These are phyloP conservation scores for Dryobotodes eremita DNA, from an alignment of 2,888 invertebrate species.

Conservation along the genomic window DNA sequence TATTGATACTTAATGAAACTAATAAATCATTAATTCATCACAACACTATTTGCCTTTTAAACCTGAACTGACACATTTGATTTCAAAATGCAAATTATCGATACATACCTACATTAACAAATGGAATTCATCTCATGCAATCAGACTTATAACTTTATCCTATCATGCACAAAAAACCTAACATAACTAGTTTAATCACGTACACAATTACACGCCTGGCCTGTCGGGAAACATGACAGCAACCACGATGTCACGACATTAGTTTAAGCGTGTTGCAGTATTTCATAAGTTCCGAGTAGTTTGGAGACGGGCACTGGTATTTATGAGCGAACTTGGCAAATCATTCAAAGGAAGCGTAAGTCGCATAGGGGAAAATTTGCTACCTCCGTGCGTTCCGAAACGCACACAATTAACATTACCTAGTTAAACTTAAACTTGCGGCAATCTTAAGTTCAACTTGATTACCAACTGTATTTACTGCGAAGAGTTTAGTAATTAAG, in stretches of 20 bases:
- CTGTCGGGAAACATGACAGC: slow-evolving; percentile 27
- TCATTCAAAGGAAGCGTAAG: slow-evolving; percentile 70
- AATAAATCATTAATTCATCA: background rate
- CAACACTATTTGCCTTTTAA: background rate
- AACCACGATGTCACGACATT: slow-evolving; percentile 38
- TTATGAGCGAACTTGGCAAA: slow-evolving; percentile 64
- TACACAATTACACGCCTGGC: slow-evolving; percentile 34
- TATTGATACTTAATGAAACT: slow-evolving; percentile 3
- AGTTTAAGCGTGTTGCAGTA: slow-evolving; percentile 47
- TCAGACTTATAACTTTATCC: background rate
- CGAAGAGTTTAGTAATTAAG: slow-evolving; percentile 48
- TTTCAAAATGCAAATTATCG: slow-evolving; percentile 7
- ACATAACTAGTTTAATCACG: slow-evolving; percentile 29
- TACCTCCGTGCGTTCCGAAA: slow-evolving; percentile 68
- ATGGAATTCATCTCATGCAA: slow-evolving; percentile 5
- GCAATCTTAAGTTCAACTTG: slow-evolving; percentile 71
- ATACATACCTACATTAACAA: background rate
- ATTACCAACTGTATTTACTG: slow-evolving; percentile 61
- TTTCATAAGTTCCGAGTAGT: slow-evolving; percentile 47
- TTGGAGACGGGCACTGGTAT: slow-evolving; percentile 33
- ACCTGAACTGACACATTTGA: background rate
- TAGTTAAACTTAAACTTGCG: slow-evolving; percentile 69
- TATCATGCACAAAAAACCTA: background rate
- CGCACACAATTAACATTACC: slow-evolving; percentile 72
- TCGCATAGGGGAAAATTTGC: slow-evolving; percentile 71